Percentiles rank a stretch among this genome's conserved stretches.
Evolutionary conservation across 2,888 invertebrate genomes (phyloP).

Genomic region (Flexamia atlantica): DNA sequence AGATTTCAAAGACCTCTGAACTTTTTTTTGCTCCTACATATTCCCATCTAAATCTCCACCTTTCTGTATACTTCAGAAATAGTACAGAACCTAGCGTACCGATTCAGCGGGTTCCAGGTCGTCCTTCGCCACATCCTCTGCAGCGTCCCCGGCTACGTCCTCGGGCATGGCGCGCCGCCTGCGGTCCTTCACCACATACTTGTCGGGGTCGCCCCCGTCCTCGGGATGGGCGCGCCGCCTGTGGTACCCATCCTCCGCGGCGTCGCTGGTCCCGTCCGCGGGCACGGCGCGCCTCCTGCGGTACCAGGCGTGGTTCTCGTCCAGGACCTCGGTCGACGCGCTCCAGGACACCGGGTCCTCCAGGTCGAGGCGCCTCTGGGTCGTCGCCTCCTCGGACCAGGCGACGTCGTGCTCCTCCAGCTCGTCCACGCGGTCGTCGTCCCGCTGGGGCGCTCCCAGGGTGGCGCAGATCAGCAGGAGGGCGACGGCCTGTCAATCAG

Average conservation of each 20-base stretch:
- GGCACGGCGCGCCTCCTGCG: constrained; percentile 1
- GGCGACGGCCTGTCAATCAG: too few species aligned
- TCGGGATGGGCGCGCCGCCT: too few species aligned
- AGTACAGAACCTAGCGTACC: too few species aligned
- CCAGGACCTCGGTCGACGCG: constrained; percentile 17
- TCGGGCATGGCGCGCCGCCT: too few species aligned
- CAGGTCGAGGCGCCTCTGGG: not conserved
- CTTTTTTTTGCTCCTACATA: not conserved
- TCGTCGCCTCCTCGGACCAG: constrained; percentile 1
- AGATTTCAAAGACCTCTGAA: not conserved
- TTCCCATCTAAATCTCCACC: too few species aligned
- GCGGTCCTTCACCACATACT: too few species aligned
- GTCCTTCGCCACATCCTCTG: constrained; percentile 19
- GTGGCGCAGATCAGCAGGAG: not conserved
- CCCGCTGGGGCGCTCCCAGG: not conserved
- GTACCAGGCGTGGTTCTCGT: constrained; percentile 44
- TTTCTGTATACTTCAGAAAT: not conserved
- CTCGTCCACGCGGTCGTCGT: not conserved
- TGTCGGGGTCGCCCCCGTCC: too few species aligned
- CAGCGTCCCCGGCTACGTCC: too few species aligned
- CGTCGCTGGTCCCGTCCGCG: too few species aligned
- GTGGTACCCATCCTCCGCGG: too few species aligned
- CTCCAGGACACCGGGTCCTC: constrained; percentile 26
- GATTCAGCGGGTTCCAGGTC: constrained; percentile 9
- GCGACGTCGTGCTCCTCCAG: not conserved